These are phyloP conservation scores for Chlorocebus sabaeus DNA, from an alignment of 2,113 vertebrate genomes.

Conservation along the genomic window DNA sequence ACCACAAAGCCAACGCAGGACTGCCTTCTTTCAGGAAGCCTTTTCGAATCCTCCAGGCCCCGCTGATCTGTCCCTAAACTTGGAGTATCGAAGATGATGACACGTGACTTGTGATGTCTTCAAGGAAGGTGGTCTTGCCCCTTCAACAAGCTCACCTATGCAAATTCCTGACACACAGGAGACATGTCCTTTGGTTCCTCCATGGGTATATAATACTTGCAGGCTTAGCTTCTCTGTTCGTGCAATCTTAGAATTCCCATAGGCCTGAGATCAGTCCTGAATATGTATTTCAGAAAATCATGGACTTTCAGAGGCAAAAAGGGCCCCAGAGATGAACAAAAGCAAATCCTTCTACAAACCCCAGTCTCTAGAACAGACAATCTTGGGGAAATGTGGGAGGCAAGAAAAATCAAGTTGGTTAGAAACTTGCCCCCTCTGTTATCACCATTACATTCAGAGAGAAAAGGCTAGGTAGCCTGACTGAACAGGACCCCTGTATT, in stretches of 20 bases:
- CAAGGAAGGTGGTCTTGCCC: rapidly evolving
- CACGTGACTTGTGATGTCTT: neutral
- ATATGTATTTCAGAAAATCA: neutral
- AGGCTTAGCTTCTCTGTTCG: neutral
- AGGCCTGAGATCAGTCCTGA: neutral
- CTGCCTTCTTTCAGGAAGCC: neutral
- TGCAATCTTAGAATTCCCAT: neutral
- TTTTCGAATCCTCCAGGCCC: neutral
- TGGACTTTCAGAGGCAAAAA: neutral
- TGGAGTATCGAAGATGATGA: neutral
- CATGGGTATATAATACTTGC: rapidly evolving
- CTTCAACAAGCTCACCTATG: neutral
- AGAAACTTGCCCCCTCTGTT: neutral
- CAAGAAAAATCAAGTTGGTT: neutral
- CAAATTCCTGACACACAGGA: neutral
- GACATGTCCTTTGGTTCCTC: neutral
- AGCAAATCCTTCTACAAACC: neutral
- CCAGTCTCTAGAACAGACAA: neutral
- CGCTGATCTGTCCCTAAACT: neutral
- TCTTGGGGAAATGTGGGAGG: neutral
- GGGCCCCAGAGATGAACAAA: neutral
- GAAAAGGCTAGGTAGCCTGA: neutral
- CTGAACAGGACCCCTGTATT: neutral
- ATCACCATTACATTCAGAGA: neutral
- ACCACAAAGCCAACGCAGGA: neutral